A percentile compares a stretch with the other conserved stretches of the same genome.
These are phyloP conservation scores for Yponomeuta sedellus DNA, from an alignment of 2,888 invertebrate genomes.

Conservation along the genomic window DNA sequence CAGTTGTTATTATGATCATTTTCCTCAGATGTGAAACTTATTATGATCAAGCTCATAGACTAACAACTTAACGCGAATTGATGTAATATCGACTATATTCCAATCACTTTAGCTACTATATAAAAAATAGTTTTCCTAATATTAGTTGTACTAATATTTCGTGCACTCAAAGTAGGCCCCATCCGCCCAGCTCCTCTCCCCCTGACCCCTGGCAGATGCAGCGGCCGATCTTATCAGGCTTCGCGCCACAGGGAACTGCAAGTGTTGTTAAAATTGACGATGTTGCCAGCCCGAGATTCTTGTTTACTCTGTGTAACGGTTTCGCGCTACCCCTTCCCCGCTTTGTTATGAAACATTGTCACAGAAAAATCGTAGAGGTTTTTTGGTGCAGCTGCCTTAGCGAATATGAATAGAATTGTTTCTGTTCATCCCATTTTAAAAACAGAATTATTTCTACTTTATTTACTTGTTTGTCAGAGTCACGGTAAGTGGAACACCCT, in stretches of 20 bases:
- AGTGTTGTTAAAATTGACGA: slow-evolving; percentile 59
- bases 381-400: slow-evolving; percentile 12
- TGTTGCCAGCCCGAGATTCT: slow-evolving; percentile 37
- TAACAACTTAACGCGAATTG: too few species aligned
- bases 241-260: slow-evolving; percentile 58
- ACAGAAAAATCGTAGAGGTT: neutral
- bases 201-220: slow-evolving; percentile 58
- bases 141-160: slow-evolving; percentile 32
- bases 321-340: slow-evolving; percentile 38
- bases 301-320: slow-evolving; percentile 65
- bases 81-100: too few species aligned
- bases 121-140: too few species aligned
- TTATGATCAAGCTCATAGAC: too few species aligned
- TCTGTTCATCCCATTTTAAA: slow-evolving; percentile 4
- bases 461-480: too few species aligned
- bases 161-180: neutral
- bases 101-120: neutral
- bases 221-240: slow-evolving; percentile 59
- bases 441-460: too few species aligned
- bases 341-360: slow-evolving; percentile 8
- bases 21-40: too few species aligned
- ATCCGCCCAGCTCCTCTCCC: slow-evolving; percentile 30
- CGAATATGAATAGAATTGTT: slow-evolving; percentile 17
- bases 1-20: too few species aligned
- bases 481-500: too few species aligned